Percentiles rank a stretch among this genome's conserved stretches.
Conservation (phyloP, 1,140 invertebrate genomes). For the Metaphire vulgaris region DNA sequence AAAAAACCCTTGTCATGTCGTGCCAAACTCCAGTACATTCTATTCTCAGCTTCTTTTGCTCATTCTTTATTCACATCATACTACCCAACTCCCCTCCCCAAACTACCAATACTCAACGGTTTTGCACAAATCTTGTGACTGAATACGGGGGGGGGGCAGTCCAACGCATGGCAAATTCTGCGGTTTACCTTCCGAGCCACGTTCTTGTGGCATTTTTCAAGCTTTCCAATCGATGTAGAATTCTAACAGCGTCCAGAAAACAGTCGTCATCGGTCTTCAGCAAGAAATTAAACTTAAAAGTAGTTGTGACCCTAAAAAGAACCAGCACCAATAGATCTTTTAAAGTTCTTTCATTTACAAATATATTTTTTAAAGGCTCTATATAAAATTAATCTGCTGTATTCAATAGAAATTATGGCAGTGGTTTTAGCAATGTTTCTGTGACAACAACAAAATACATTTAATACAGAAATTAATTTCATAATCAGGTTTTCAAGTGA, state of each 20-base stretch:
- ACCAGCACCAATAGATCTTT: constrained; percentile 10
- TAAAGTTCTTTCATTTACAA: neutral
- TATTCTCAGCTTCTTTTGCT: too few species aligned
- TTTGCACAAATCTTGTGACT: too few species aligned
- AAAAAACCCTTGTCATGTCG: too few species aligned
- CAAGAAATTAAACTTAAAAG: constrained; percentile 30
- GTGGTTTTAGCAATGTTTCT: neutral
- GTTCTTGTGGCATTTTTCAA: constrained; percentile 23
- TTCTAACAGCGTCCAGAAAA: constrained; percentile 33
- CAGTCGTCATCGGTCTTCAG: constrained; percentile 44
- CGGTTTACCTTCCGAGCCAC: constrained; percentile 36
- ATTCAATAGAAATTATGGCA: neutral
- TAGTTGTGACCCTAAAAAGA: constrained; percentile 11
- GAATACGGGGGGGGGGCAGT: too few species aligned
- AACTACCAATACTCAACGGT: too few species aligned
- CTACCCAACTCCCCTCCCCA: too few species aligned
- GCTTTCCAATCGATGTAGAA: constrained; percentile 27
- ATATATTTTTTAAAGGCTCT: neutral
- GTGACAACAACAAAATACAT: neutral
- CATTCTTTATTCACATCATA: too few species aligned
- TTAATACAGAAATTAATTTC: neutral
- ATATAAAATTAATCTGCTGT: neutral
- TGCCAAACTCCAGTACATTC: too few species aligned
- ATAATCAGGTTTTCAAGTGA: too few species aligned
- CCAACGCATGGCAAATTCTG: too few species aligned